Evolutionary conservation across 2,113 vertebrate genomes (phyloP).

Genomic region (Corythoichthys intestinalis): DNA sequence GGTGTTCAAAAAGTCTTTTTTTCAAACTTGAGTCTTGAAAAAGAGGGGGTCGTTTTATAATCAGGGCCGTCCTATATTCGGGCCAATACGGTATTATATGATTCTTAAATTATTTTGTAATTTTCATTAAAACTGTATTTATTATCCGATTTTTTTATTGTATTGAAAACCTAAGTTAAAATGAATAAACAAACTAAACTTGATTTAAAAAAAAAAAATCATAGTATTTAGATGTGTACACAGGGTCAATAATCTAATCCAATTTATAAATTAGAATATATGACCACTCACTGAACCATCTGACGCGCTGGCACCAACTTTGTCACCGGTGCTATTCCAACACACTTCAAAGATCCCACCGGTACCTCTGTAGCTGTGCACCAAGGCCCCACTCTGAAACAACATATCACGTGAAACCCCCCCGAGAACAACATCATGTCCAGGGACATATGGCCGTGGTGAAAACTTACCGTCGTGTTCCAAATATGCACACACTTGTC

Average conservation of each 20-base stretch:
- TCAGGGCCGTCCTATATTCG: no score
- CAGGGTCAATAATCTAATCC: background rate
- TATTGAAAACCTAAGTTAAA: no score
- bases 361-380: constrained; percentile 95
- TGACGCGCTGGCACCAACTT: constrained; percentile 94
- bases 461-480: constrained; percentile 79
- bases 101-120: no score
- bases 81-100: no score
- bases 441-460: background rate
- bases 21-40: no score
- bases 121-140: no score
- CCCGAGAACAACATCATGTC: background rate
- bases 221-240: no score
- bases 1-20: no score
- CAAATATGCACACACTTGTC: constrained; percentile 98
- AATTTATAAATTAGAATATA: background rate
- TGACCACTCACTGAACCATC: constrained; percentile 85
- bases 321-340: constrained; percentile 94
- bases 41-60: no score
- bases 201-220: no score
- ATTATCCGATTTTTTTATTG: no score
- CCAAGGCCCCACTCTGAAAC: constrained; percentile 85
- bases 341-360: constrained; percentile 97
- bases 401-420: background rate
- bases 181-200: no score